Base-by-base conservation (phyloP, 2,888 invertebrate genomes). In the Epistrophella euchroma region DNA sequence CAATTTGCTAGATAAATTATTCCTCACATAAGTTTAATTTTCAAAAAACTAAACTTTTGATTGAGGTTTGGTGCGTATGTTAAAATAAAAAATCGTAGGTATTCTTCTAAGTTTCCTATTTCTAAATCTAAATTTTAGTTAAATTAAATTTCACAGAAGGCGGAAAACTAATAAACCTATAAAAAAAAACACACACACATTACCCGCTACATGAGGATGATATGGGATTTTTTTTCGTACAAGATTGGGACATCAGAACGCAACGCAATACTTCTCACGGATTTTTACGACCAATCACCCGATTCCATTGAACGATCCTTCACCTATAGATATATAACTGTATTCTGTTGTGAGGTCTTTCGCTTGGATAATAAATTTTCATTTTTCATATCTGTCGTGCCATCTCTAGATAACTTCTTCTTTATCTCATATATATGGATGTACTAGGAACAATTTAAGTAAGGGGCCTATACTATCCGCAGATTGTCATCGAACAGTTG, bases 401-500 rank as follows among this genome's bases (percentile, higher is more conserved):
- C 85, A 85, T 77, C 85, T 80, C 58, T 60, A 58, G 58, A 60
- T 76, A 58, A 74, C 22, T 50, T 52, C 22, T 50, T 52, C 70
- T 68, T 70, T 78, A 84, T 79, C 74, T 62, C 55, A 5, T 22
- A 50, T 22, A 50, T 7, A 28, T 37, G 22, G 9, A 11, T 35
- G 58, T 73, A 37, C 66, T 32, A 22, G 19, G 22, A 40, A 60
- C 58, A 80, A 71, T 64, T 58, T 25, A 25, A 52, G 35, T 17
- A 15, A 75, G 66, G 47, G 58, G n/a, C 60, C 76, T 68, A 25
- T 4, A 52, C 80, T 80, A 81, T 80, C 76, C 76, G 47, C 76
- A 76, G 66, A 76, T 71, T 85, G 85, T 76, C 80, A 85, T 85
- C 73, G 81, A 80, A 81, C 76, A 80, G 62, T 85, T 85, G 72